Evolutionary conservation across 1,140 invertebrate species (phyloP).

Genomic region (Thalassaphorura encarpata): DNA sequence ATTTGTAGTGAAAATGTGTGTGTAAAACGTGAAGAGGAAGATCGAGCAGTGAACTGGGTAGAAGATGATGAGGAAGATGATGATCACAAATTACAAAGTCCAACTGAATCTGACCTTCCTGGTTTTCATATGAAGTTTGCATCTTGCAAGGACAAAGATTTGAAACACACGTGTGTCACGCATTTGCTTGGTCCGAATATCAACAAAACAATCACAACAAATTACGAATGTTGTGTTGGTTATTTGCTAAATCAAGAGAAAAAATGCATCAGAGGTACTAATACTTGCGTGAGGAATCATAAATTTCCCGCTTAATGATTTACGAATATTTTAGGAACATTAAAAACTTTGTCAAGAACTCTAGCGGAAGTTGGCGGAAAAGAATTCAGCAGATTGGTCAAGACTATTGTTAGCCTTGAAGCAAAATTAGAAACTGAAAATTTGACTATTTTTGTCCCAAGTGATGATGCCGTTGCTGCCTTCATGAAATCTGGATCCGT

Average conservation of each 20-base stretch:
- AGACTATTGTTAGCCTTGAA: constrained; percentile 39
- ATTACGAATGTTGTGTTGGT: constrained; percentile 51
- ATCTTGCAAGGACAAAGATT: constrained; percentile 45
- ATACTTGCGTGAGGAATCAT: background rate
- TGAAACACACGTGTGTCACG: constrained; percentile 47
- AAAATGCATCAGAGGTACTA: constrained; percentile 41
- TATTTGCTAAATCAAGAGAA: constrained; percentile 41
- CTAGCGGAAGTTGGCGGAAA: constrained; percentile 44
- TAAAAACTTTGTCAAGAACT: constrained; percentile 36
- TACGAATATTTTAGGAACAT: constrained; percentile 22
- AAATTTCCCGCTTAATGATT: constrained; percentile 6
- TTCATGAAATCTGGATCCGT: constrained; percentile 37
- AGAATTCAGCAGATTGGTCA: constrained; percentile 44
- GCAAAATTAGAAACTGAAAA: constrained; percentile 40
- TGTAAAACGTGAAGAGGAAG: constrained; percentile 41
- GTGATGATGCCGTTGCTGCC: constrained; percentile 44
- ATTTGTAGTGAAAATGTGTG: constrained; percentile 39
- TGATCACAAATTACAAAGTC: background rate
- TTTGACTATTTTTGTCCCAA: constrained; percentile 48
- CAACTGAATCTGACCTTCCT: constrained; percentile 24
- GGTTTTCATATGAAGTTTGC: constrained; percentile 37
- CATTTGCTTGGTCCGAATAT: constrained; percentile 15
- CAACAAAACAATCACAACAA: constrained; percentile 14
- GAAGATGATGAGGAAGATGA: background rate
- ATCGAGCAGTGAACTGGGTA: constrained; percentile 28